Percentiles rank a stretch among this genome's conserved stretches.
These are phyloP conservation scores for Catocala sponsa DNA, from an alignment of 2,888 invertebrate genomes.

Conservation along the genomic window DNA sequence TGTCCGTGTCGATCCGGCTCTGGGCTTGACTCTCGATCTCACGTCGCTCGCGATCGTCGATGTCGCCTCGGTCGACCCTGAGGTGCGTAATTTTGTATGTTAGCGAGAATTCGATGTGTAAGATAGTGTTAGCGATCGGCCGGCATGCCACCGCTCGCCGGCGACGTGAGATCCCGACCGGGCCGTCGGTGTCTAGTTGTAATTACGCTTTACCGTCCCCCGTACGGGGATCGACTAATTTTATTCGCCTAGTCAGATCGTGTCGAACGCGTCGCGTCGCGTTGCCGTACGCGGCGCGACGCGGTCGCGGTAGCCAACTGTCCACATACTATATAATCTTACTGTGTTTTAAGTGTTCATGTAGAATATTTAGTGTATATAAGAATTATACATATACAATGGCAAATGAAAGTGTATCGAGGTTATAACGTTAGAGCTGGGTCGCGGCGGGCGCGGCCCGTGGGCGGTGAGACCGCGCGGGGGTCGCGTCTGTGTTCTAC, in stretches of 20 bases:
- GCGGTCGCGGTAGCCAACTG: constrained; percentile 77
- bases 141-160: constrained; percentile 39
- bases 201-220: constrained; percentile 79
- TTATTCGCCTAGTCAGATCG: constrained; percentile 83
- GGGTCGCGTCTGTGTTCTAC: constrained; percentile 54
- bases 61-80: constrained; percentile 47
- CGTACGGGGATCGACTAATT: constrained; percentile 71
- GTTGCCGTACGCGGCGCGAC: constrained; percentile 55
- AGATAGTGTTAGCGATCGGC: constrained; percentile 50
- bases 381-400: constrained; percentile 78
- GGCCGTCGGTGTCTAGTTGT: constrained; percentile 65
- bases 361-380: constrained; percentile 83
- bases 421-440: constrained; percentile 51
- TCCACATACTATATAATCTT: constrained; percentile 79
- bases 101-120: constrained; percentile 52
- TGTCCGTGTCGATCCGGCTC: constrained; percentile 39
- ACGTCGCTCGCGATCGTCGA: constrained; percentile 38
- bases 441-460: constrained; percentile 54
- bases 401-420: constrained; percentile 62
- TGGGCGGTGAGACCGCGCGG: constrained; percentile 51
- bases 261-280: constrained; percentile 69
- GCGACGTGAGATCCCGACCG: constrained; percentile 42
- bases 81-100: constrained; percentile 56
- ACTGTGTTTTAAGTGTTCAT: constrained; percentile 85
- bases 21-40: constrained; percentile 31